phyloP scores from a whole-genome alignment of 2,888 invertebrate genomes.

The Gryllus longicercus region DNA sequence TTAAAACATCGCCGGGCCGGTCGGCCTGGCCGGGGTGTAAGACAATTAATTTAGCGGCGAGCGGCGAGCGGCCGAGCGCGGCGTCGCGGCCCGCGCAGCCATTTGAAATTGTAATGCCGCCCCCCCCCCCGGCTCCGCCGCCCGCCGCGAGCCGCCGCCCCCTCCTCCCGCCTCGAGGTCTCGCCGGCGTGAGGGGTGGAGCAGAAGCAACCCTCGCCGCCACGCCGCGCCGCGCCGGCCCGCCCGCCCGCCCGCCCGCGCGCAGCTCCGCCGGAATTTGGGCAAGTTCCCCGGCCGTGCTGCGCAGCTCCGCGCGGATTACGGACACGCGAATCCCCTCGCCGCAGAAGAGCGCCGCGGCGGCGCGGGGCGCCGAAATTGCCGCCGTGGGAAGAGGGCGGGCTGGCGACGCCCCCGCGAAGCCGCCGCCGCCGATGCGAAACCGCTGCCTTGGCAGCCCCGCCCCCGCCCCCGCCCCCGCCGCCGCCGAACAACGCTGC shows the following conservation, averaged over 20 bases:
- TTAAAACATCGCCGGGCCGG: conserved; percentile 17
- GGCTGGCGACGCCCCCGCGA: neutral
- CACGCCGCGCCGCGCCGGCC: neutral
- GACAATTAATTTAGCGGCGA: conserved; percentile 17
- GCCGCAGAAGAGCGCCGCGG: neutral
- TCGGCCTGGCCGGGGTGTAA: conserved; percentile 3
- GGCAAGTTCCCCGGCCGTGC: neutral
- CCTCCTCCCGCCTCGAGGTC: neutral
- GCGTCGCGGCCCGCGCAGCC: conserved; percentile 17
- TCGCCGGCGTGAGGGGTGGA: neutral
- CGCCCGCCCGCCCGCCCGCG: neutral
- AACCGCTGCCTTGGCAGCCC: too few species aligned
- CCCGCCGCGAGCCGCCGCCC: neutral
- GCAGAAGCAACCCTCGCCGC: neutral
- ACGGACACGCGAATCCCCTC: neutral
- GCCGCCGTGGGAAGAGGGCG: neutral
- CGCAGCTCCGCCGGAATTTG: neutral
- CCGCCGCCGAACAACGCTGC: too few species aligned
- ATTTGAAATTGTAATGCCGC: conserved; percentile 3
- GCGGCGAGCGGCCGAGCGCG: conserved; percentile 17
- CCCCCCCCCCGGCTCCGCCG: neutral
- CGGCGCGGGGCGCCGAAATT: neutral
- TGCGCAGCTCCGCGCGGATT: neutral
- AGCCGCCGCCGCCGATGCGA: too few species aligned
- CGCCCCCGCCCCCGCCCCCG: too few species aligned